Base-by-base conservation (phyloP, 2,113 vertebrate genomes). In the Empidonax traillii region DNA sequence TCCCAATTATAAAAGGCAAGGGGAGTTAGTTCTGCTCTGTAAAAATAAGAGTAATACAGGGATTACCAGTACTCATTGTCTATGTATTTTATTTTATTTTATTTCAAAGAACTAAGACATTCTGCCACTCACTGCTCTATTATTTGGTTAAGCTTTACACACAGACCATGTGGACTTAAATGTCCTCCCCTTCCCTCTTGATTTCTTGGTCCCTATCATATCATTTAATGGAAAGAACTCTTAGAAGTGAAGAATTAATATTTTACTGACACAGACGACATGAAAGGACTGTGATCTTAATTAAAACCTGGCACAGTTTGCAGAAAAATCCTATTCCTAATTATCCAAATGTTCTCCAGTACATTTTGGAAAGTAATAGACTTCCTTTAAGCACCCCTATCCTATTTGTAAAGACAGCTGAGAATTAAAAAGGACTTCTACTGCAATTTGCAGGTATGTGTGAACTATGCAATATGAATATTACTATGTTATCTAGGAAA, bases 101-200 rank as follows among this genome's bases (percentile, higher is more conserved):
- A 52, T 37, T 51, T 28, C 21, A 14, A 39, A 52, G 33, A 61
- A 66, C 18, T 9, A 41, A 80, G 43, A 25, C 56, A 46, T 46
- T 22, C 55, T n/a, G 8, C n/a, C 43, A 25, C 23, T 18, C 33
- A 8, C 0, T n/a, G 33, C 30, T 65, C 46, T 35, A 2, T 10
- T 37, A 76, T 55, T 23, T 25, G 25, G 49, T 44, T 17, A 49
- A 66, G 27, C 51, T 75, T 14, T 5, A 43, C 3, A 25, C 31
- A n/a, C 37, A 73, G 27, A 69, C 9, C 5, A 41, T 0, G 8
- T 8, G 46, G 44, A 61, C 41, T 44, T 14, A 25, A 71, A 67
- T 3, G 31, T 21, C 51, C 39, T 74, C 49, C 49, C 28, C 16
- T 52, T 63, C 49, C 31, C 66, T 58, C 66, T 19, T 63, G 37